Evolutionary conservation across 1,140 invertebrate species (phyloP), one percentile per base, ranked within the genome.

Genomic region (Andrena cerasifolii): DNA sequence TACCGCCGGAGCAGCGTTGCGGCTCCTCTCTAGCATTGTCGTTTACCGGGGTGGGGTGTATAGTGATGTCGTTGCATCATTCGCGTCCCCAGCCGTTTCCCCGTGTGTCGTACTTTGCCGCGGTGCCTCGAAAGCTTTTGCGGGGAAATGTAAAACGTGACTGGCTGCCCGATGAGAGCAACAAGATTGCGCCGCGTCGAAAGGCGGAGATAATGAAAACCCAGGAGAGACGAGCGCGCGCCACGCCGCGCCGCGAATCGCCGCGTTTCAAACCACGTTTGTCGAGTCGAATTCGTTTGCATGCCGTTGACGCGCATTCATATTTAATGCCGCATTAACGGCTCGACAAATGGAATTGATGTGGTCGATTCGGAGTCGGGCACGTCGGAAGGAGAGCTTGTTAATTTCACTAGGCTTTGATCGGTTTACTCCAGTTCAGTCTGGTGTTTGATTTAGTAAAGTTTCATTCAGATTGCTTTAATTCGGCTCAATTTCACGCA

Each of bases 11-110:
- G 67, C 66, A 80, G 47, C 65, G 72, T 56, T 78, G 70, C 45
- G 78, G 49, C 71, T 28, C 78, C 71, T 28, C 78, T 83, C 73
- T 70, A 54, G 63, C 79, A 85, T 87, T 89, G 86, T 89, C 82
- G 83, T 83, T 87, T 85, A 81, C 80, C 73, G 79, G 66, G 79
- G 76, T 77, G 67, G n/a, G 43, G 67, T 54, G 33, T 77, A 70
- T 26, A 53, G 67, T 54, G 33, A 71, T 62, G 62, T 40, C 67
- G 79, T 73, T 73, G 79, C 72, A 77, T 82, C 54, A 66, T 82
- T 71, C 72, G 45, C 58, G 61, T 58, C 21, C n/a, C 8, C 68
- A 51, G 49, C 26, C 49, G 67, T 72, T 72, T 36, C 66, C 59
- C 45, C 53, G 43, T 76, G 70, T 72, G 16, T 21, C 43, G 45